Evolutionary conservation across 2,888 invertebrate genomes (phyloP), one percentile per base, ranked within the genome.

Genomic region (Scotopteryx bipunctaria): DNA sequence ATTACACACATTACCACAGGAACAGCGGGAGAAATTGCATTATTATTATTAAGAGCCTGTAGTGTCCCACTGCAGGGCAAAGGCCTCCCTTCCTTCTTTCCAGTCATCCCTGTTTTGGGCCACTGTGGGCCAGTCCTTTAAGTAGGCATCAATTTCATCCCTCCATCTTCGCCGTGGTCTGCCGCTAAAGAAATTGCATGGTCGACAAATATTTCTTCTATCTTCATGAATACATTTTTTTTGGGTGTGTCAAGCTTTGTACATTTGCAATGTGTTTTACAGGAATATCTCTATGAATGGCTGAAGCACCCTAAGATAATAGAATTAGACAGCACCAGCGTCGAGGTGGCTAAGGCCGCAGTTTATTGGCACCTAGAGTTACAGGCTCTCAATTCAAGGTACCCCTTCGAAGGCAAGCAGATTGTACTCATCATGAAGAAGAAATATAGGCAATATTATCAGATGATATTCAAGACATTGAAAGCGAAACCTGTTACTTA

Each of bases 281-380:
- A 90, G 90, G 90, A 90, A 71, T 78, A 75, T 57, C 77, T 88
- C 48, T 89, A 90, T 54, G 90, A 90, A 66, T 90, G 90, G 90
- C 78, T 86, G 67, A 87, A 84, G 54, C 83, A 89, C 50, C 90
- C 90, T 0, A 87, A 82, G 69, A 81, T 90, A 58, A 66, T 89
- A 2, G 88, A 89, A 65, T 77, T 89, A 29, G 89, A 89, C 51
- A 77, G 74, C 27, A 88, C 90, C 2, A 88, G 87, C 41, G 80
- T 86, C 5, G 90, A 90, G 61, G 83, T 89, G 0, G 80, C 89
- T 1, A 85, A 86, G 47, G 86, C 89, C n/a, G 87, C 88, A 2
- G 81, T 85, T 0, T 86, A 76, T 59, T 90, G 90, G 90, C 88
- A 85, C 25, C 59, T 73, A 21, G 85, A 86, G 57, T 69, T 89